Evolutionary conservation across 2,113 vertebrate species (phyloP).

Genomic region (Microtus pennsylvanicus): DNA sequence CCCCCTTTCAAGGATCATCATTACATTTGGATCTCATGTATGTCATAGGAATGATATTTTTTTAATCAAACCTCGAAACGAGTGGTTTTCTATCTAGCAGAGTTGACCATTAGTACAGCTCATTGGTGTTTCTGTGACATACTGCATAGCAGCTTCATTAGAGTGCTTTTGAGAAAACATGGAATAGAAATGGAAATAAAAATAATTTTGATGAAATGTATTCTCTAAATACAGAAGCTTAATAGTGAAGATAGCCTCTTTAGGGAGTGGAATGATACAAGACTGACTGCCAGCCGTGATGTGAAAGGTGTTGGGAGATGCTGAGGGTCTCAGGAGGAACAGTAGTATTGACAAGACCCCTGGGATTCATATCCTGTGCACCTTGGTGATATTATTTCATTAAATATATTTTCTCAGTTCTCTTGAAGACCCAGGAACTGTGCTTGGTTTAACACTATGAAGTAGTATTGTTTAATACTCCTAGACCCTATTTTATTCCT

Average conservation of each 20-base stretch:
- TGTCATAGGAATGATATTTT: slow-evolving; percentile 19
- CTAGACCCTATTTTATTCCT: not conserved
- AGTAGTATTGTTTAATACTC: not conserved
- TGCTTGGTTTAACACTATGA: not conserved
- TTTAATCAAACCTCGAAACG: not conserved
- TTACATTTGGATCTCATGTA: not conserved
- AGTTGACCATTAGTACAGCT: not conserved
- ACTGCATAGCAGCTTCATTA: not conserved
- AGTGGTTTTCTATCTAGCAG: not conserved
- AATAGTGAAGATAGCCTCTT: not conserved
- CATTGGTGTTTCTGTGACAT: not conserved
- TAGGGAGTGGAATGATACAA: not conserved
- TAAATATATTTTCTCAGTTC: not conserved
- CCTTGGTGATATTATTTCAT: not conserved
- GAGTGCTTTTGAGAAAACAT: not conserved
- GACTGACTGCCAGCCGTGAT: not conserved
- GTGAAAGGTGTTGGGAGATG: not conserved
- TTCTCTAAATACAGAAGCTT: not conserved
- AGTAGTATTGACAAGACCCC: not conserved
- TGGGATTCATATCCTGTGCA: not conserved
- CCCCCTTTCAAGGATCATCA: slow-evolving; percentile 10
- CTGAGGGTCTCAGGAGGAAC: not conserved
- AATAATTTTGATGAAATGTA: slow-evolving; percentile 1
- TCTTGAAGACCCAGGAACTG: not conserved
- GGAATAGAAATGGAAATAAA: not conserved